Conservation (phyloP, 2,113 vertebrate genomes). For the Garra rufa region DNA sequence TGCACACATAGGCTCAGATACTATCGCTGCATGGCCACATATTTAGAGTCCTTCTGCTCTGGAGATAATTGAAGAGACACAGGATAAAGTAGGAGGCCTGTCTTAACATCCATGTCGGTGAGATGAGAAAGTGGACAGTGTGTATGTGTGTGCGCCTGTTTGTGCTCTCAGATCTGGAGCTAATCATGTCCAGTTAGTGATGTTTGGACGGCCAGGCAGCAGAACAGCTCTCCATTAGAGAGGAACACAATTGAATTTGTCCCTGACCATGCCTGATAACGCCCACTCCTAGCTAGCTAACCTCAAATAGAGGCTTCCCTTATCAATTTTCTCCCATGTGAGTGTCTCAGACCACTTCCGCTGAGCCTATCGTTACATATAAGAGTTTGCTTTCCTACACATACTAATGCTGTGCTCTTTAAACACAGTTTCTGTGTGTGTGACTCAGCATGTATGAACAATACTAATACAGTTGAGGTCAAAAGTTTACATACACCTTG, state of each 20-base stretch:
- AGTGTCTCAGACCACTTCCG: conserved; percentile 17
- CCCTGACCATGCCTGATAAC: conserved; percentile 63
- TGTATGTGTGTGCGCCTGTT: conserved; percentile 27
- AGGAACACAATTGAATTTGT: conserved; percentile 74
- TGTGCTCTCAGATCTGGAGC: conserved; percentile 50
- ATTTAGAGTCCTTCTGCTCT: conserved; percentile 43
- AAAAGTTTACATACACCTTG: too few relatives aligned
- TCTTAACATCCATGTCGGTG: conserved; percentile 32
- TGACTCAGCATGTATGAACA: not conserved
- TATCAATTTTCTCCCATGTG: conserved; percentile 41
- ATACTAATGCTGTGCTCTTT: not conserved
- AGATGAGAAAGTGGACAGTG: conserved; percentile 24
- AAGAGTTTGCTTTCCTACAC: not conserved
- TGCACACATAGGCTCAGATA: conserved; percentile 38
- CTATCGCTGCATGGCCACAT: conserved; percentile 54
- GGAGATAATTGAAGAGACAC: conserved; percentile 68
- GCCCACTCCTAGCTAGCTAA: conserved; percentile 53
- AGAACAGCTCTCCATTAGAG: conserved; percentile 70
- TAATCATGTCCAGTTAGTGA: conserved; percentile 71
- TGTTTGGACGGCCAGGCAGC: conserved; percentile 67
- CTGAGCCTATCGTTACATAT: conserved; percentile 17
- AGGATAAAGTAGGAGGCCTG: conserved; percentile 42
- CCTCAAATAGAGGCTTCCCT: conserved; percentile 38
- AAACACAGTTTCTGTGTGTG: not conserved
- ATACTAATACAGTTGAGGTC: too few relatives aligned